A percentile compares a stretch with the other conserved stretches of the same genome.
Conservation (phyloP, 2,797 vertebrate species). For the Characodon lateralis region DNA sequence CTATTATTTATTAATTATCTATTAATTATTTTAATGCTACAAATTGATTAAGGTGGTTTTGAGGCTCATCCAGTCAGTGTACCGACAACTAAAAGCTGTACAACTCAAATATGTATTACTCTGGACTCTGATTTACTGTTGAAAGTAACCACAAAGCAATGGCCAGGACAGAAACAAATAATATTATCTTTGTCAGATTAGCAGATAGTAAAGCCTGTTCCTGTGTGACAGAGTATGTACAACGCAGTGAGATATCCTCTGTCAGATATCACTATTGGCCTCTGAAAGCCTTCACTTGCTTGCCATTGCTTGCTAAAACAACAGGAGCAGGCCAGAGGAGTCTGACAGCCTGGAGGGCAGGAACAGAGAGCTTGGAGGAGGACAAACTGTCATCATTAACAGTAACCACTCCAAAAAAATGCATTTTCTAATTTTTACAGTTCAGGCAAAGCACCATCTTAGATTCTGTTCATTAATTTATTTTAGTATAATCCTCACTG, state of each 20-base stretch:
- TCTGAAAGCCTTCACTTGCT: constrained; percentile 78
- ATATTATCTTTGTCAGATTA: constrained; percentile 20
- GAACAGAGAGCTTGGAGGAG: constrained; percentile 17
- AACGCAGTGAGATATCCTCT: constrained; percentile 63
- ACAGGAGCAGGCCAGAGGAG: constrained; percentile 70
- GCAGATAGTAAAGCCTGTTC: constrained; percentile 25
- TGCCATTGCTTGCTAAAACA: constrained; percentile 81
- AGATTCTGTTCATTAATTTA: too few relatives aligned
- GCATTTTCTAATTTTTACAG: constrained; percentile 24
- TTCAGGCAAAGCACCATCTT: constrained; percentile 12
- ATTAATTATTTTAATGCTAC: too few relatives aligned
- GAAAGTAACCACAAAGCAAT: constrained; percentile 34
- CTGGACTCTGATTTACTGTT: constrained; percentile 19
- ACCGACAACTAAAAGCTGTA: not conserved
- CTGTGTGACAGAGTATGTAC: constrained; percentile 33
- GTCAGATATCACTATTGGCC: constrained; percentile 76
- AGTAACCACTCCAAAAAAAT: constrained; percentile 17
- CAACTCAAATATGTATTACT: constrained; percentile 3
- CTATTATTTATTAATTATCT: too few relatives aligned
- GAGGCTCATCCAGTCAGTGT: not conserved
- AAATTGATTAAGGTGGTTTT: too few relatives aligned
- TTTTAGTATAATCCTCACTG: too few relatives aligned
- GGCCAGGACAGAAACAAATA: constrained; percentile 19
- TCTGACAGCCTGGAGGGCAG: constrained; percentile 59
- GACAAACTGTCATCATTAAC: constrained; percentile 37